Conservation (phyloP, 2,888 invertebrate genomes). For the Hipparchia sbordonii region DNA sequence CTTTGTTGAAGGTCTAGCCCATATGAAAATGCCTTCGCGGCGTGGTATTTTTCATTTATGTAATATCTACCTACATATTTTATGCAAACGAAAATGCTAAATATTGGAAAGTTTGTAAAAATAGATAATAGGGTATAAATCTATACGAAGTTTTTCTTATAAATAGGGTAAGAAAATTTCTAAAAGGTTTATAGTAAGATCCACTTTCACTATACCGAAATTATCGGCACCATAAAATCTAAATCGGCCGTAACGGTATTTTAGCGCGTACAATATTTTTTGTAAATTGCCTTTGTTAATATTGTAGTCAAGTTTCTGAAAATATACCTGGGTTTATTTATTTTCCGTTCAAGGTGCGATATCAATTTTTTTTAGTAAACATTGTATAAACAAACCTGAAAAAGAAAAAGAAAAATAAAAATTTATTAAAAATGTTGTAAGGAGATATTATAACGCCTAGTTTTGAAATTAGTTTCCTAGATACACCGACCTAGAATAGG, state of each 20-base stretch:
- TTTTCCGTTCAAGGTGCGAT: background rate
- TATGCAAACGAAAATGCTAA: too few species aligned
- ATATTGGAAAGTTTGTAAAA: too few species aligned
- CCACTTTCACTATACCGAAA: slow-evolving; percentile 15
- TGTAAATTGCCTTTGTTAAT: slow-evolving; percentile 17
- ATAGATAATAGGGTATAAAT: background rate
- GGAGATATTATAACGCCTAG: too few species aligned
- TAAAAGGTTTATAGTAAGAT: slow-evolving; percentile 16
- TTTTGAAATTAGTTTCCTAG: too few species aligned
- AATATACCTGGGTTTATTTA: background rate
- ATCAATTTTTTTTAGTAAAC: slow-evolving; percentile 5
- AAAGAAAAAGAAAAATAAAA: too few species aligned
- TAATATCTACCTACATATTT: too few species aligned
- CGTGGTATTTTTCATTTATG: too few species aligned
- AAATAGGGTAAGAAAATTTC: slow-evolving; percentile 11
- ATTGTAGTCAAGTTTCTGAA: background rate
- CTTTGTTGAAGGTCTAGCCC: too few species aligned
- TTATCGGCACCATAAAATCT: slow-evolving; percentile 18
- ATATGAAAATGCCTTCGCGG: too few species aligned
- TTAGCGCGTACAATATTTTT: slow-evolving; percentile 16
- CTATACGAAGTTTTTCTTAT: background rate
- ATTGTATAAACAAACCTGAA: background rate
- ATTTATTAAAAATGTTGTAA: too few species aligned
- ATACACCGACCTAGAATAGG: too few species aligned
- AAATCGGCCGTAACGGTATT: slow-evolving; percentile 19